These are phyloP conservation scores for Ridgeia piscesae DNA, from an alignment of 1,140 invertebrate species.

Conservation along the genomic window DNA sequence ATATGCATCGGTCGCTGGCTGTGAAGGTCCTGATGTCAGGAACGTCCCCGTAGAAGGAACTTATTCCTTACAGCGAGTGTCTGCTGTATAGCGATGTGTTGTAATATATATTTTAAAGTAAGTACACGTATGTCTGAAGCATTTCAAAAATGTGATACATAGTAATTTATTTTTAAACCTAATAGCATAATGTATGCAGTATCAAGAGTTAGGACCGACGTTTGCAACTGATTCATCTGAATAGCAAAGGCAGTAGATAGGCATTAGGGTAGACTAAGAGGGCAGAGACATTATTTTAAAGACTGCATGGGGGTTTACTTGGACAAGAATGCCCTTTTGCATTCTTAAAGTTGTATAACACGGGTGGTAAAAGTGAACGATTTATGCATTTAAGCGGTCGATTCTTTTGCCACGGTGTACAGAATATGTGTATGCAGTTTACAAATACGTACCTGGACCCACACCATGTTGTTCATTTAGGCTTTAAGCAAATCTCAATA, in stretches of 20 bases:
- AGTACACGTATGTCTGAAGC: neutral
- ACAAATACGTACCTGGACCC: neutral
- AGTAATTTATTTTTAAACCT: neutral
- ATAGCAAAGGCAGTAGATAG: neutral
- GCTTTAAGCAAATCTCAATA: neutral
- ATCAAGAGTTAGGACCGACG: neutral
- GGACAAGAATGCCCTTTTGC: neutral
- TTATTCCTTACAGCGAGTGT: no score
- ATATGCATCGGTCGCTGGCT: neutral
- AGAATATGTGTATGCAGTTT: neutral
- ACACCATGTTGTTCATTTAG: neutral
- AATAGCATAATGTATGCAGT: neutral
- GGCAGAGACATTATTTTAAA: neutral
- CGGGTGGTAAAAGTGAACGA: neutral
- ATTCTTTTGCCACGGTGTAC: neutral
- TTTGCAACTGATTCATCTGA: neutral
- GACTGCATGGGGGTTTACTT: neutral
- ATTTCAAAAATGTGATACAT: neutral
- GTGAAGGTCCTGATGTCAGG: no score
- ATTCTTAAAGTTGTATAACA: neutral
- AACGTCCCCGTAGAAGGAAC: no score
- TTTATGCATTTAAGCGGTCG: neutral
- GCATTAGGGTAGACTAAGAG: neutral
- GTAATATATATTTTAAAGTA: neutral
- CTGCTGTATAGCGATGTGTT: neutral